Base-by-base conservation (phyloP, 2,888 invertebrate species). In the Plagodis pulveraria region DNA sequence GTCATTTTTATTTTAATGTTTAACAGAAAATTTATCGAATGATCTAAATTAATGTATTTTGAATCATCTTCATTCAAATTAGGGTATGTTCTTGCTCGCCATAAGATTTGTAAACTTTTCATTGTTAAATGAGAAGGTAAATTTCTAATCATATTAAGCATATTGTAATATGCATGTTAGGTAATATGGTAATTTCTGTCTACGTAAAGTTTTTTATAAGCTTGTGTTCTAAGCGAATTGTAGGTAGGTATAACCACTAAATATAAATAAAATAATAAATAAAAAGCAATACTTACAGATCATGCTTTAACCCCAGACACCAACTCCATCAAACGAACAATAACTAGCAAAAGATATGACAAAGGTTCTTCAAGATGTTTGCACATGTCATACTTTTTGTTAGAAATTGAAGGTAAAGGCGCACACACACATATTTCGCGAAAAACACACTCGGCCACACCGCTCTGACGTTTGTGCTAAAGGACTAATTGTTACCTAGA, bases 251-350 rank as follows among this genome's bases (percentile, higher is more conserved):
- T 42, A 60, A 59, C 57, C 36, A 41, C 38, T 49, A 51, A 45
- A 57, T 22, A 62, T 57, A 62, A 56, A 61, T 46, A 50, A 56
- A 52, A 58, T 51, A 47, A 56, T 33, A 55, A 57, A 59, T 11
- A 50, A 64, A 66, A 82, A 84, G 83, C 77, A 75, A 82, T 87
- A 89, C 89, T 89, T 87, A 89, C 87, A 79, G 74, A 71, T 75
- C 67, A 65, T 65, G 69, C 66, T 52, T 22, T 59, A 81, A 88
- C 85, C 89, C 91, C 89, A 84, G 80, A 83, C 86, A 92, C 91
- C 91, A 91, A 89, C 91, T 90, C 88, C 61, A 57, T 61, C 58
- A 59, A 56, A 51, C 12, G 12, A 11, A 42, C 36, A 54, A 42
- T 50, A 32, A 33, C 44, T 41, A 42, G 51, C 60, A 56, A 10